Percentiles rank a stretch among this genome's conserved stretches.
phyloP scores from a whole-genome alignment of 2,113 vertebrate genomes.

The Macrotis lagotis region DNA sequence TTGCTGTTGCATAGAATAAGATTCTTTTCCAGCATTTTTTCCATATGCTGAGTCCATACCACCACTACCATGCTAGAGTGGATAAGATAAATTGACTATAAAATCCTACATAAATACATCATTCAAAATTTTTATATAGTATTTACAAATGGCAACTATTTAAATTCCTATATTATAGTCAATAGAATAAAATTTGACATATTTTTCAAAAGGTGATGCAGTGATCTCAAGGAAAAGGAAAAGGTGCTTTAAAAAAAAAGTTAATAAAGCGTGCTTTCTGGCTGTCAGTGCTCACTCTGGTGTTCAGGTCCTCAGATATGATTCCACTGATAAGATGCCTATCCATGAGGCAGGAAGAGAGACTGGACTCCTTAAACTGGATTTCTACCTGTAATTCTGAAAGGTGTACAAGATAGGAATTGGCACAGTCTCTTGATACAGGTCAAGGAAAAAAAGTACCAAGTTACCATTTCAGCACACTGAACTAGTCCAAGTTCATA shows the following conservation, averaged over 20 bases:
- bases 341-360: not conserved
- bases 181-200: not conserved
- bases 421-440: not conserved
- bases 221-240: not conserved
- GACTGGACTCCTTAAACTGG: slow-evolving; percentile 32
- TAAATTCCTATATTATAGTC: not conserved
- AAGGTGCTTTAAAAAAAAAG: not conserved
- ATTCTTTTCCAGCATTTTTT: not conserved
- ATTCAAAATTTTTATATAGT: not conserved
- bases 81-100: not conserved
- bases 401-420: slow-evolving; percentile 34
- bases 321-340: not conserved
- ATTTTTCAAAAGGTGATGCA: not conserved
- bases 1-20: not conserved
- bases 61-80: not conserved
- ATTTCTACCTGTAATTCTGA: slow-evolving; percentile 39
- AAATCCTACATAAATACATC: not conserved
- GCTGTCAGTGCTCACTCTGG: not conserved
- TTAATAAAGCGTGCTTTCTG: not conserved
- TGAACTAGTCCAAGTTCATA: not conserved
- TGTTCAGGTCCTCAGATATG: not conserved
- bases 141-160: not conserved
- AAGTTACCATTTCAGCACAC: not conserved
- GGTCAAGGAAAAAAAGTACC: not conserved
- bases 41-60: not conserved